A percentile compares a stretch with the other conserved stretches of the same genome.
Evolutionary conservation across 1,140 invertebrate genomes (phyloP).

Genomic region (Nasonia giraulti): DNA sequence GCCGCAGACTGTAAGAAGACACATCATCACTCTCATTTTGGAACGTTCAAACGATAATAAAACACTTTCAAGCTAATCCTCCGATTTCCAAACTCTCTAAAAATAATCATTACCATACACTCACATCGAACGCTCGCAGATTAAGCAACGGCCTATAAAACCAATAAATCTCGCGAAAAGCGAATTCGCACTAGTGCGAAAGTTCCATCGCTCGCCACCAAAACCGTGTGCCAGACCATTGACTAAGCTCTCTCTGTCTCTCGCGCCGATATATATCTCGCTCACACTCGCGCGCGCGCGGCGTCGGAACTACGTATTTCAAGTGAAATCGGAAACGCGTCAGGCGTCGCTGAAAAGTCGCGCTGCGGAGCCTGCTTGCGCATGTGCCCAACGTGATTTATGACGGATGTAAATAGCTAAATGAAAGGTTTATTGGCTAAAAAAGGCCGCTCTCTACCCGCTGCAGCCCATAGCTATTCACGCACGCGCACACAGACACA

Average conservation of each 20-base stretch:
- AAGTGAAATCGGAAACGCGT: conserved; percentile 50
- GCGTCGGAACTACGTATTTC: conserved; percentile 39
- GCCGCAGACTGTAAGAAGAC: no score
- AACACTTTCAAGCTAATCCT: no score
- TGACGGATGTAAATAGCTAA: conserved; percentile 52
- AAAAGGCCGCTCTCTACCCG: conserved; percentile 41
- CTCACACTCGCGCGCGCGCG: neutral
- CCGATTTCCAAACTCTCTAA: no score
- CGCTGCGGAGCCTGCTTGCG: neutral
- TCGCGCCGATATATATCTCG: conserved; percentile 18
- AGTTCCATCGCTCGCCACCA: conserved; percentile 8
- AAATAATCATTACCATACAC: neutral
- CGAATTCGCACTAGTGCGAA: neutral
- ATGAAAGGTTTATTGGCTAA: conserved; percentile 66
- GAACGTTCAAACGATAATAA: no score
- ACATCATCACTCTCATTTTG: no score
- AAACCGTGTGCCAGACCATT: conserved; percentile 19
- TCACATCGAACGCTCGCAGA: neutral
- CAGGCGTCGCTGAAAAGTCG: conserved; percentile 38
- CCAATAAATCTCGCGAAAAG: neutral
- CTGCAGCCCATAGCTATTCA: conserved; percentile 28
- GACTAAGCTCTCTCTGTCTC: neutral
- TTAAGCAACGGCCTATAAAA: neutral
- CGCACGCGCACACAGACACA: conserved; percentile 32
- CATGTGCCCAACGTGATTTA: conserved; percentile 42